These are phyloP conservation scores for Sebastes steindachneri DNA, from an alignment of 2,797 vertebrate genomes.

Conservation along the genomic window DNA sequence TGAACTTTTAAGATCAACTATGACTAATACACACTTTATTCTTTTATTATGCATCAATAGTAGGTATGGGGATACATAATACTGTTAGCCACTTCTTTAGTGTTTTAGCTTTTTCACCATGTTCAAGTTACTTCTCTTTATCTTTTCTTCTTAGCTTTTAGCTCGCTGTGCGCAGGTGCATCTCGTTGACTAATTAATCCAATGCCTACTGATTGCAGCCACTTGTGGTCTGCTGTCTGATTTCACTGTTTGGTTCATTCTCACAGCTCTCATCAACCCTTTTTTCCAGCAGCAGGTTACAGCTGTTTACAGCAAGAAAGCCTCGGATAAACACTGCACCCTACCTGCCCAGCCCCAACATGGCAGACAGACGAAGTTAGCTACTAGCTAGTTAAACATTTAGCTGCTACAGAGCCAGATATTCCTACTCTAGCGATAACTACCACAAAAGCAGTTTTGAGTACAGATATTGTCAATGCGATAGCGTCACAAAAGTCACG, in stretches of 20 bases:
- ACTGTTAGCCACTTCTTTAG: not conserved
- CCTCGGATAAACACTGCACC: too few relatives aligned
- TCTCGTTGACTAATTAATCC: not conserved
- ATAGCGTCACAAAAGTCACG: too few relatives aligned
- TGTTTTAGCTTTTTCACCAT: not conserved
- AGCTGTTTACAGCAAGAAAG: too few relatives aligned
- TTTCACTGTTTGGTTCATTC: not conserved
- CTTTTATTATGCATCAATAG: too few relatives aligned
- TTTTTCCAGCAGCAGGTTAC: not conserved
- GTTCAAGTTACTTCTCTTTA: not conserved
- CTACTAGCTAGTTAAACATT: not conserved
- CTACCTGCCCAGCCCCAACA: too few relatives aligned
- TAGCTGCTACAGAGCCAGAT: not conserved
- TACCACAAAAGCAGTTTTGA: too few relatives aligned
- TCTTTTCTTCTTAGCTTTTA: not conserved
- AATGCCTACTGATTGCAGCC: slow-evolving; percentile 1
- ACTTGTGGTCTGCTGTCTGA: too few relatives aligned
- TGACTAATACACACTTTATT: too few relatives aligned
- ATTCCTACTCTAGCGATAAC: too few relatives aligned
- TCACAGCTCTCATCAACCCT: not conserved
- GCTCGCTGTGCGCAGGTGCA: not conserved
- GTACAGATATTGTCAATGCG: too few relatives aligned
- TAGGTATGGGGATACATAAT: too few relatives aligned
- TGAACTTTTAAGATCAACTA: too few relatives aligned
- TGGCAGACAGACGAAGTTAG: not conserved